These are phyloP conservation scores for Malurus leucopterus DNA, from an alignment of 2,797 vertebrate genomes.

Conservation along the genomic window DNA sequence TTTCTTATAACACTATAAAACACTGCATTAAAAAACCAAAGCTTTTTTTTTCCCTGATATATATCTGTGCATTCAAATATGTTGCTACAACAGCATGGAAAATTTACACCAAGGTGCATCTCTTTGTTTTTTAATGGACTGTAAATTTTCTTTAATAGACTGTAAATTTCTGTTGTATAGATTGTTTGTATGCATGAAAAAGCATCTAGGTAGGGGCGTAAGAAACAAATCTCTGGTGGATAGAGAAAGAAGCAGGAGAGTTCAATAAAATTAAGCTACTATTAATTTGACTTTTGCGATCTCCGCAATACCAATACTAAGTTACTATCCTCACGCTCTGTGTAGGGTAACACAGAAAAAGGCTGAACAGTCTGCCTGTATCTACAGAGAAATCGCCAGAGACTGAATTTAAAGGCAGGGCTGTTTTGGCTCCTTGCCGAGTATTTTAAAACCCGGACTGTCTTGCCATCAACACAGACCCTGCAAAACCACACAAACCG, in stretches of 20 bases:
- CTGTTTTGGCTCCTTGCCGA: neutral
- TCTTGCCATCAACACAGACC: neutral
- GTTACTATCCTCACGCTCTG: neutral
- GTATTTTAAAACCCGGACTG: neutral
- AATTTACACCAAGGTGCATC: neutral
- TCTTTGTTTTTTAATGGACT: neutral
- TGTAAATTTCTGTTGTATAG: neutral
- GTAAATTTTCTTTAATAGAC: neutral
- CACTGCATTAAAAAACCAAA: neutral
- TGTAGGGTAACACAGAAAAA: neutral
- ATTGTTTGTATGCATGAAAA: neutral
- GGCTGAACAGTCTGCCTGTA: neutral
- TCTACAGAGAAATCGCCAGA: neutral
- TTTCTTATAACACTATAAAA: neutral
- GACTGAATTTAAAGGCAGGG: neutral
- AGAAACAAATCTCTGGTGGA: neutral
- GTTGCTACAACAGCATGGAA: neutral
- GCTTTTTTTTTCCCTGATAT: neutral
- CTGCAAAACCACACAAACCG: neutral
- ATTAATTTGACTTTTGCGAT: neutral
- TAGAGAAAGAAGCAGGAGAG: neutral
- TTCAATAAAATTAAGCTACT: neutral
- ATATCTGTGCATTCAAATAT: neutral
- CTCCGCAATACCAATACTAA: accelerated
- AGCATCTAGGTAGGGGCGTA: neutral